Percentiles rank a stretch among this genome's conserved stretches.
phyloP scores from a whole-genome alignment of 1,140 invertebrate genomes.

The Zophobas morio region DNA sequence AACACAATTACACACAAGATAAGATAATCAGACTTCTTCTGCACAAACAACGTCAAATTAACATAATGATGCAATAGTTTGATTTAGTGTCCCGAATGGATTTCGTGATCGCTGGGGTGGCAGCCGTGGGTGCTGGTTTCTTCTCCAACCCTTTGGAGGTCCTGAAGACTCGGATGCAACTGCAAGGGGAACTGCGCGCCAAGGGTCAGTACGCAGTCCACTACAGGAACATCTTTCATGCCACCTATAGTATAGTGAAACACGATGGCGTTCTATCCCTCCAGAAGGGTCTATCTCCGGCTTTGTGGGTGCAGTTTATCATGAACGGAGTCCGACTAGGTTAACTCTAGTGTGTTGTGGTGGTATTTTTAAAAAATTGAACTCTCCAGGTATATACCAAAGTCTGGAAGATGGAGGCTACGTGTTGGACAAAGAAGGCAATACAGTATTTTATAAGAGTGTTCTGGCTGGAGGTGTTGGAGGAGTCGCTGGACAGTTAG shows the following conservation, averaged over 20 bases:
- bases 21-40: not conserved
- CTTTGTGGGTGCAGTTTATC: slow-evolving; percentile 66
- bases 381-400: slow-evolving; percentile 54
- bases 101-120: slow-evolving; percentile 59
- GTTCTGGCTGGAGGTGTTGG: slow-evolving; percentile 79
- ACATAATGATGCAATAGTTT: not conserved
- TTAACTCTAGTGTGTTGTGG: not conserved
- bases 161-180: slow-evolving; percentile 87
- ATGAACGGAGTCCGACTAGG: slow-evolving; percentile 53
- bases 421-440: slow-evolving; percentile 78
- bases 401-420: slow-evolving; percentile 68
- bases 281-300: slow-evolving; percentile 90
- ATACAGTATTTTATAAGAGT: slow-evolving; percentile 77
- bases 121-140: slow-evolving; percentile 56
- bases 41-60: not conserved
- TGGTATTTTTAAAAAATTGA: not conserved
- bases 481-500: slow-evolving; percentile 81
- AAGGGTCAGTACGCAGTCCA: slow-evolving; percentile 73
- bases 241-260: slow-evolving; percentile 70
- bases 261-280: slow-evolving; percentile 77
- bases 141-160: slow-evolving; percentile 86
- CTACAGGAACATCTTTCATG: slow-evolving; percentile 59
- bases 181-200: slow-evolving; percentile 87
- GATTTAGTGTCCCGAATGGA: slow-evolving; percentile 53
- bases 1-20: not conserved